These are phyloP conservation scores for Patella vulgata DNA, from an alignment of 1,140 invertebrate species.

Conservation along the genomic window DNA sequence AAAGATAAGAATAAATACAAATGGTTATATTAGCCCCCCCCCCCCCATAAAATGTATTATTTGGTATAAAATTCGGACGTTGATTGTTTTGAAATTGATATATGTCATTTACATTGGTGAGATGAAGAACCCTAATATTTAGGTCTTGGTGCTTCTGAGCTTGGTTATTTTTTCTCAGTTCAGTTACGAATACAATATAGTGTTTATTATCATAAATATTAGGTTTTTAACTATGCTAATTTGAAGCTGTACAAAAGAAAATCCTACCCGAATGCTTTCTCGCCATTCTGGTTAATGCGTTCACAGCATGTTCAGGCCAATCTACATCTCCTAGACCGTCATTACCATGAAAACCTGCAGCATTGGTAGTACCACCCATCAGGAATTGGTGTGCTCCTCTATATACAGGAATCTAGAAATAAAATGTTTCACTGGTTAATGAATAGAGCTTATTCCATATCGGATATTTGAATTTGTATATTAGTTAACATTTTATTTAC, in stretches of 20 bases:
- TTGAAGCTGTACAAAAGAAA: too few species aligned
- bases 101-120: not conserved
- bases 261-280: conserved; percentile 42
- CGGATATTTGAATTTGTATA: too few species aligned
- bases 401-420: conserved; percentile 74
- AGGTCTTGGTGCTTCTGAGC: too few species aligned
- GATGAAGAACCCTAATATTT: not conserved
- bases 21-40: not conserved
- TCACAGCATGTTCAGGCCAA: conserved; percentile 51
- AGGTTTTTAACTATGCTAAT: not conserved
- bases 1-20: conserved; percentile 14
- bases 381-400: conserved; percentile 71
- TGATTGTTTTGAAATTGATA: too few species aligned
- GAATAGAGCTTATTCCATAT: too few species aligned
- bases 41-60: too few species aligned
- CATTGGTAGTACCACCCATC: conserved; percentile 53
- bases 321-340: conserved; percentile 74
- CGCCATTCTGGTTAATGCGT: conserved; percentile 32
- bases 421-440: too few species aligned
- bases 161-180: not conserved
- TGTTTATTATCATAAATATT: not conserved
- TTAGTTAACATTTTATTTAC: too few species aligned
- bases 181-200: not conserved
- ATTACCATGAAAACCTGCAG: conserved; percentile 66
- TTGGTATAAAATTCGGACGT: too few species aligned